Evolutionary conservation across 2,113 vertebrate genomes (phyloP).

Genomic region (Eretmochelys imbricata): DNA sequence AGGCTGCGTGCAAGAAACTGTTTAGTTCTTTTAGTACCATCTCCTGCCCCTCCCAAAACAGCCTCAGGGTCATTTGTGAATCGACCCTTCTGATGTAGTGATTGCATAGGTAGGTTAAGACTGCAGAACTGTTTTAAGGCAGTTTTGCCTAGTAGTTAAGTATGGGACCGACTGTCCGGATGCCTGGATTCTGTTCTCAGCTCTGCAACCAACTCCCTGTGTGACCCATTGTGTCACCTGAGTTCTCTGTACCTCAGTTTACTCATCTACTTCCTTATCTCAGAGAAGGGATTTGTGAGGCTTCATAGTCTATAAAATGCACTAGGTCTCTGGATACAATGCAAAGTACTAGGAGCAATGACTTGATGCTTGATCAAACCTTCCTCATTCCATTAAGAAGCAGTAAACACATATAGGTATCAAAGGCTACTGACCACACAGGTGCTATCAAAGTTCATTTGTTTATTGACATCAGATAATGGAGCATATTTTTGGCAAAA

Average conservation of each 20-base stretch:
- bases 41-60: background rate
- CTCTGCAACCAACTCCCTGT: background rate
- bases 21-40: background rate
- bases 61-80: background rate
- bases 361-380: background rate
- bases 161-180: background rate
- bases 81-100: background rate
- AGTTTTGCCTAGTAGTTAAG: background rate
- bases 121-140: background rate
- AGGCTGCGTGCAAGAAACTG: background rate
- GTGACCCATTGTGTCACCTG: background rate
- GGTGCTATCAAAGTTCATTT: slow-evolving; percentile 60
- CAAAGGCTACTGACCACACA: background rate
- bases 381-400: slow-evolving; percentile 18
- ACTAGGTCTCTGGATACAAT: background rate
- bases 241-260: background rate
- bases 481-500: slow-evolving; percentile 45
- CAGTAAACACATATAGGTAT: slow-evolving; percentile 23
- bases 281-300: background rate
- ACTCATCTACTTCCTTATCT: background rate
- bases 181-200: fast-evolving
- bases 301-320: background rate
- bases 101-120: background rate
- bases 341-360: background rate
- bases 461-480: slow-evolving; percentile 47